phyloP scores from a whole-genome alignment of 2,797 vertebrate genomes.

The Valencia hispanica region DNA sequence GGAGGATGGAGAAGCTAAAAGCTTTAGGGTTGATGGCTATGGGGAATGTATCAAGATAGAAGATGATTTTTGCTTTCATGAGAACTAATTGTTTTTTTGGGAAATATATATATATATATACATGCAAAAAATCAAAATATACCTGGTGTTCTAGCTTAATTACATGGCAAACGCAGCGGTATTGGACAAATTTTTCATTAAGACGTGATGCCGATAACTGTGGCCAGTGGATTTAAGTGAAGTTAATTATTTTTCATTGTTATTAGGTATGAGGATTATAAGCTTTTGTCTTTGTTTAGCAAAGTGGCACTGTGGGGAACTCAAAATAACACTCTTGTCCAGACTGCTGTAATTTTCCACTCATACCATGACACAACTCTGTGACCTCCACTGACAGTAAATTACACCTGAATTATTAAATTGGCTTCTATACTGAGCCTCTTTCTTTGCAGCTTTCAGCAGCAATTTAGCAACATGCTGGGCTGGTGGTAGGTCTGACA shows the following conservation, averaged over 20 bases:
- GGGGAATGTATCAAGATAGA: neutral
- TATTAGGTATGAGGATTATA: neutral
- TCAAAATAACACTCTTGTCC: constrained; percentile 26
- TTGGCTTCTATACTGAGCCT: constrained; percentile 42
- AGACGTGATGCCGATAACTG: neutral
- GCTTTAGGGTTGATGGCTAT: neutral
- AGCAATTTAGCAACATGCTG: constrained; percentile 53
- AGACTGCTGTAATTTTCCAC: constrained; percentile 40
- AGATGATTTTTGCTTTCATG: neutral
- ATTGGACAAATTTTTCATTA: neutral
- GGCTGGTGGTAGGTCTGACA: constrained; percentile 36
- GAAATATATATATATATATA: neutral
- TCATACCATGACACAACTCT: constrained; percentile 50
- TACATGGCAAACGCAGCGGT: neutral
- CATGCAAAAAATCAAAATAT: neutral
- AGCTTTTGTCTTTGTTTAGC: constrained; percentile 30
- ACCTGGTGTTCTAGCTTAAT: neutral
- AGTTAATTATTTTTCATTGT: constrained; percentile 4
- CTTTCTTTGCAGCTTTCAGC: constrained; percentile 38
- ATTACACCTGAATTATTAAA: constrained; percentile 70
- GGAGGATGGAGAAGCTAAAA: too few relatives aligned
- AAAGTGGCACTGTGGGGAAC: constrained; percentile 29
- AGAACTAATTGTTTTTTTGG: neutral
- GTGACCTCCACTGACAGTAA: constrained; percentile 59
- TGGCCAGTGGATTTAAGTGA: neutral